Evolutionary conservation across 1,140 invertebrate species (phyloP).

Genomic region (Caenorhabditis latens): DNA sequence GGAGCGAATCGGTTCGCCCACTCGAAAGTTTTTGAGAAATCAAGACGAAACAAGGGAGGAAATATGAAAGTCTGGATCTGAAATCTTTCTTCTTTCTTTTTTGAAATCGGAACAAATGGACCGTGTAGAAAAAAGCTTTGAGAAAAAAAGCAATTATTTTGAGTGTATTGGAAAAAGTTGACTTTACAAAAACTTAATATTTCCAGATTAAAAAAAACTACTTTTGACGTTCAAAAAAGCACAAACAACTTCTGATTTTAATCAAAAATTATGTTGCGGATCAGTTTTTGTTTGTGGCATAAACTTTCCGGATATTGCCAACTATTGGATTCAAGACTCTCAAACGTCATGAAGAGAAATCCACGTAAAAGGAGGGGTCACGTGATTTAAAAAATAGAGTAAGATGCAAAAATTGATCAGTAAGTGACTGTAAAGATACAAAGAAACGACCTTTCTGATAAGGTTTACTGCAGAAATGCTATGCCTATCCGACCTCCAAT

Average conservation of each 20-base stretch:
- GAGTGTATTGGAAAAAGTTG: no score
- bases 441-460: conserved; percentile 5
- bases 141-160: no score
- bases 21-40: no score
- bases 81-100: background rate
- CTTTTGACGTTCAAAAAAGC: no score
- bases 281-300: no score
- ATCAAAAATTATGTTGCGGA: no score
- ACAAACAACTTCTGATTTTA: no score
- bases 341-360: background rate
- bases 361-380: background rate
- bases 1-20: background rate
- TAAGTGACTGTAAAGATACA: background rate
- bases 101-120: background rate
- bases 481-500: background rate
- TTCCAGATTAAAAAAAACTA: no score
- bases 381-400: background rate
- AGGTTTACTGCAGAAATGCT: background rate
- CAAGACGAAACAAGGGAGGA: background rate
- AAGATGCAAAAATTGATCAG: background rate
- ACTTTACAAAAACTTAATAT: no score
- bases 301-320: no score
- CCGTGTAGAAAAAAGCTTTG: background rate
- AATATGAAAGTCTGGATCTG: background rate
- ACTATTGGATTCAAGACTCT: no score